These are phyloP conservation scores for Panzeria rudis DNA, from an alignment of 2,888 invertebrate genomes.

Conservation along the genomic window DNA sequence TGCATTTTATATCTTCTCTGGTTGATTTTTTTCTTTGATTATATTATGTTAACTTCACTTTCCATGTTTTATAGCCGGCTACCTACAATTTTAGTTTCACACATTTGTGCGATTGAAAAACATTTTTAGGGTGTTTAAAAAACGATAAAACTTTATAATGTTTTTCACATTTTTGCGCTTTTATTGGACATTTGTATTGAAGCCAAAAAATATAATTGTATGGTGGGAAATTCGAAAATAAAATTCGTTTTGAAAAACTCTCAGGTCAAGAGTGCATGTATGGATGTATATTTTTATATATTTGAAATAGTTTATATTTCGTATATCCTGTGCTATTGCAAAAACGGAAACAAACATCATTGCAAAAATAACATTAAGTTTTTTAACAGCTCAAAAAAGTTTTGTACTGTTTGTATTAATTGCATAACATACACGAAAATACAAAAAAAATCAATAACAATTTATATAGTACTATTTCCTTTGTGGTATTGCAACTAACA, in stretches of 20 bases:
- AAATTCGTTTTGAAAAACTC: slow-evolving; percentile 16
- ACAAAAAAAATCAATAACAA: background rate
- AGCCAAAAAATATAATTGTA: slow-evolving; percentile 7
- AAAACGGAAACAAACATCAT: slow-evolving; percentile 45
- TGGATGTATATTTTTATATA: slow-evolving; percentile 5
- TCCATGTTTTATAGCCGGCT: slow-evolving; percentile 45
- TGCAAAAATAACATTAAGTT: background rate
- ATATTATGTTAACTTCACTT: slow-evolving; percentile 46
- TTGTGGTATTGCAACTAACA: background rate
- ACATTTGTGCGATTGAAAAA: slow-evolving; percentile 61
- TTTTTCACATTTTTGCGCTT: slow-evolving; percentile 9
- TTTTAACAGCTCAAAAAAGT: too few species aligned
- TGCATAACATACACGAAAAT: background rate
- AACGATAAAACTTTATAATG: slow-evolving; percentile 55
- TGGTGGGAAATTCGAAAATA: slow-evolving; percentile 42
- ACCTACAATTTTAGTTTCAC: slow-evolving; percentile 68
- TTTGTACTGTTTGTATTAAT: background rate
- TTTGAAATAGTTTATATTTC: slow-evolving; percentile 41
- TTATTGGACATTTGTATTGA: slow-evolving; percentile 9
- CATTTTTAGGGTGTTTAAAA: slow-evolving; percentile 67
- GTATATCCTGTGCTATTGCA: slow-evolving; percentile 17
- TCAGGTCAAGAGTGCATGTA: slow-evolving; percentile 34
- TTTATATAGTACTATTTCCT: background rate
- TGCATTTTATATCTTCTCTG: slow-evolving; percentile 55
- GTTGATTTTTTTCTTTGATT: background rate